Conservation (phyloP, 2,797 vertebrate species). For the Myotis myotis region DNA sequence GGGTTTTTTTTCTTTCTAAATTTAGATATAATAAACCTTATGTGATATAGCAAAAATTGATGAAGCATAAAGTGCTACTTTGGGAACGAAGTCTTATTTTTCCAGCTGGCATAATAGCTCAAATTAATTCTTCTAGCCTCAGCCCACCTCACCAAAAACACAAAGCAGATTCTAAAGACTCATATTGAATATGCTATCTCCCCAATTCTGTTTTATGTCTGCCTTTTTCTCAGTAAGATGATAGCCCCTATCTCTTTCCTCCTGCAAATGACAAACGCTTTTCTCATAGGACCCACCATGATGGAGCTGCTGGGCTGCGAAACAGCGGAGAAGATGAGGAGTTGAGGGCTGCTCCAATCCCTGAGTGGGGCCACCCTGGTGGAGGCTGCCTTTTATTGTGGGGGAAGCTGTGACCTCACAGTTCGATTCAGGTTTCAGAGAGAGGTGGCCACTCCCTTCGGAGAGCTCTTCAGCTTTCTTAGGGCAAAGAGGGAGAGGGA, state of each 20-base stretch:
- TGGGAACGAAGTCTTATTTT: slow-evolving; percentile 2
- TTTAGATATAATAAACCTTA: slow-evolving; percentile 14
- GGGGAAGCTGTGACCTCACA: slow-evolving; percentile 86
- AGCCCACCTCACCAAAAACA: neutral
- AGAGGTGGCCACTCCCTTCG: slow-evolving; percentile 82
- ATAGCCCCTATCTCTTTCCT: neutral
- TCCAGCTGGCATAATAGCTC: neutral
- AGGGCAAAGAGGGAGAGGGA: slow-evolving; percentile 93
- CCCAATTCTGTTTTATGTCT: slow-evolving; percentile 28
- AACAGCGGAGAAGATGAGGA: slow-evolving; percentile 81
- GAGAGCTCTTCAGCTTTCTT: slow-evolving; percentile 98
- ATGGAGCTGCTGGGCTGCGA: slow-evolving; percentile 86
- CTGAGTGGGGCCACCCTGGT: slow-evolving; percentile 89
- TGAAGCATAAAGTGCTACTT: slow-evolving; percentile 30
- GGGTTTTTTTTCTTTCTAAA: neutral
- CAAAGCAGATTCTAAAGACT: slow-evolving; percentile 1
- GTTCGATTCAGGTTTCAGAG: slow-evolving; percentile 88
- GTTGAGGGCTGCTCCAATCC: slow-evolving; percentile 85
- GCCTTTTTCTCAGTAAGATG: slow-evolving; percentile 7
- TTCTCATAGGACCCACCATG: slow-evolving; percentile 94
- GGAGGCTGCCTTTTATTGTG: slow-evolving; percentile 93
- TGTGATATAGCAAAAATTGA: slow-evolving; percentile 40
- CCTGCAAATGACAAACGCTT: slow-evolving; percentile 37
- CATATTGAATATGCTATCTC: neutral
- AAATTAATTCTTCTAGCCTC: neutral